These are phyloP conservation scores for Iselma pallidipennis DNA, from an alignment of 2,888 invertebrate genomes.

Conservation along the genomic window DNA sequence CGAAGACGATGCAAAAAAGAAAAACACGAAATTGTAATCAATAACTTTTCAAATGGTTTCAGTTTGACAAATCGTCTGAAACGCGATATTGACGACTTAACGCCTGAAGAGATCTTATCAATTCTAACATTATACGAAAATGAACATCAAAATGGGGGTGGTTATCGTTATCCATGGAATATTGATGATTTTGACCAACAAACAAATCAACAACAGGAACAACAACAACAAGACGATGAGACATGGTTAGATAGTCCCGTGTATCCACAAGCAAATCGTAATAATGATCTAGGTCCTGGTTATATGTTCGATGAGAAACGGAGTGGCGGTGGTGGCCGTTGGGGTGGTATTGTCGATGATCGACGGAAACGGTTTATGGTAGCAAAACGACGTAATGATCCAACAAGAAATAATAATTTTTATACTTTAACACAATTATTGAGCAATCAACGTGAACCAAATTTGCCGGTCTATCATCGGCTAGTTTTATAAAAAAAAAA, in stretches of 20 bases:
- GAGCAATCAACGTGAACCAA: conserved; percentile 59
- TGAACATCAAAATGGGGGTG: conserved; percentile 55
- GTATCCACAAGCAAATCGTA: conserved; percentile 53
- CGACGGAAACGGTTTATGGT: conserved; percentile 65
- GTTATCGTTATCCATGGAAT: conserved; percentile 57
- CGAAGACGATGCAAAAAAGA: background rate
- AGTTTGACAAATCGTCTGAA: conserved; percentile 58
- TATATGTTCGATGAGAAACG: conserved; percentile 43
- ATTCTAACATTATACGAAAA: conserved; percentile 65
- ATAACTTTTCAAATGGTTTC: conserved; percentile 27
- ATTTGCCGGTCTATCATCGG: conserved; percentile 64
- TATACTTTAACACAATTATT: conserved; percentile 65
- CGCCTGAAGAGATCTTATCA: conserved; percentile 65
- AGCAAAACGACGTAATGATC: conserved; percentile 59
- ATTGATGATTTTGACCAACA: conserved; percentile 55
- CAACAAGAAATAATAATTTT: conserved; percentile 61
- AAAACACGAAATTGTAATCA: background rate
- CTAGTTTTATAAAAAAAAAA: conserved; percentile 60
- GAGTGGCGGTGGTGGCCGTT: too few relatives aligned
- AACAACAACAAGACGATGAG: conserved; percentile 61
- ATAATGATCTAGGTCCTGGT: conserved; percentile 48
- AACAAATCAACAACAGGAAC: conserved; percentile 57
- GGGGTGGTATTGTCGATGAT: conserved; percentile 42
- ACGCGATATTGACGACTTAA: conserved; percentile 64
- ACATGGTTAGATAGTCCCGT: conserved; percentile 65